Evolutionary conservation across 2,797 vertebrate species (phyloP).

Genomic region (Halcyon leucocephala): DNA sequence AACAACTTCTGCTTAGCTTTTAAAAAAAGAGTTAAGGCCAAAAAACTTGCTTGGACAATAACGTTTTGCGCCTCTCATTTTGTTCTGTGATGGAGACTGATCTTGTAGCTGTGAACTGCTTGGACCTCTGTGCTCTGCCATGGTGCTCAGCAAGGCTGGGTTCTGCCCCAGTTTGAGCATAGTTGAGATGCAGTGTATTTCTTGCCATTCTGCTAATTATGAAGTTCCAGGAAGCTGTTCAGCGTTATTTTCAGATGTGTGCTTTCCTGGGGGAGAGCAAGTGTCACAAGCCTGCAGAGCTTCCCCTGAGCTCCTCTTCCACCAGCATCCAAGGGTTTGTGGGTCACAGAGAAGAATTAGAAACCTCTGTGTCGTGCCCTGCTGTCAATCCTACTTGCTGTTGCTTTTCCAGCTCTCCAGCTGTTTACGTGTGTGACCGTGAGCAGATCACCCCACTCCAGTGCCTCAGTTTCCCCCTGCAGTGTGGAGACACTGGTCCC

Average conservation of each 20-base stretch:
- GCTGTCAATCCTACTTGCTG: neutral
- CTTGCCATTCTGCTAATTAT: neutral
- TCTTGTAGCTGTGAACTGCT: neutral
- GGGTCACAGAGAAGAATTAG: neutral
- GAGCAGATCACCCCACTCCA: neutral
- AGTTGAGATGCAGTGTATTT: neutral
- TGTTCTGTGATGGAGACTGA: neutral
- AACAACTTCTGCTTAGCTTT: neutral
- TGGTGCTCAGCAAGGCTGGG: neutral
- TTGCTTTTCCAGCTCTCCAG: neutral
- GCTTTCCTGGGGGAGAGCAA: neutral
- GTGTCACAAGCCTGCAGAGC: neutral
- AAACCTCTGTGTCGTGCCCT: fast-evolving
- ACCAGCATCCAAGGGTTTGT: neutral
- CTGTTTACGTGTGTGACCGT: fast-evolving
- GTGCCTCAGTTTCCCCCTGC: neutral
- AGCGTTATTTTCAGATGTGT: neutral
- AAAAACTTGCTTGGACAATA: neutral
- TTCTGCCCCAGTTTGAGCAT: neutral
- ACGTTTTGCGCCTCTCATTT: neutral
- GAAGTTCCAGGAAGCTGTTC: neutral
- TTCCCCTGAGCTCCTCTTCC: neutral
- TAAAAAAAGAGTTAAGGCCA: neutral
- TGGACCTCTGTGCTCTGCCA: fast-evolving
- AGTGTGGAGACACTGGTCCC: fast-evolving